Evolutionary conservation across 2,888 invertebrate genomes (phyloP), one percentile per base, ranked within the genome.

Genomic region (Willowsia nigromaculata): DNA sequence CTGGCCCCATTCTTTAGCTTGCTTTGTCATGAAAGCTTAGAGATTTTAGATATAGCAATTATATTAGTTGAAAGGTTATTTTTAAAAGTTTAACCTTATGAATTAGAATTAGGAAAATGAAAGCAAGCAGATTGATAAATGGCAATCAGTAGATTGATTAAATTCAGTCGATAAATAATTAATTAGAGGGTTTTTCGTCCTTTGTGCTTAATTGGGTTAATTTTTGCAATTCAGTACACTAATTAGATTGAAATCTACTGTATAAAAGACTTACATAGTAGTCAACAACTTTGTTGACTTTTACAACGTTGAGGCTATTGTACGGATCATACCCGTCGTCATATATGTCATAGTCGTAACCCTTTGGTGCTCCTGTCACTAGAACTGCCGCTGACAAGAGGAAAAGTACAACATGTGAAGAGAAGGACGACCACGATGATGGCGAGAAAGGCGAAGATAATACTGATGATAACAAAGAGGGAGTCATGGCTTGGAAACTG

Each of bases 281-380:
- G 86, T 92, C 92, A 47, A 91, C 90, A 68, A 92, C 91, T 87
- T 92, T 90, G 62, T 92, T 89, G 40, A 92, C 91, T 56, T 88
- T 89, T 15, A 89, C 71, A 80, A 90, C 37, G 33, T 85, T 80
- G 5, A 59, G 81, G 47, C 71, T 82, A 81, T 91, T 91, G 81
- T 92, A 90, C 22, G 84, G 76, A 25, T 81, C 87, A 40, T 80
- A 83, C 22, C 84, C 91, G 68, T 91, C 88, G 65, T 90, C 85
- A 62, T 91, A 88, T 43, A 88, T 76, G 50, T 91, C 90, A 50
- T 90, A 91, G 83, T 80, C 80, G 30, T 87, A 90, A 15, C 88
- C 85, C 56, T 65, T 87, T 27, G 88, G 76, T 11, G 50, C 82
- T 37, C 84, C 85, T 53, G 85, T 87, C 80, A 76, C 56, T 53